A percentile compares a stretch with the other conserved stretches of the same genome.
Conservation (phyloP, 2,797 vertebrate genomes). For the Brachyrhaphis roseni region DNA sequence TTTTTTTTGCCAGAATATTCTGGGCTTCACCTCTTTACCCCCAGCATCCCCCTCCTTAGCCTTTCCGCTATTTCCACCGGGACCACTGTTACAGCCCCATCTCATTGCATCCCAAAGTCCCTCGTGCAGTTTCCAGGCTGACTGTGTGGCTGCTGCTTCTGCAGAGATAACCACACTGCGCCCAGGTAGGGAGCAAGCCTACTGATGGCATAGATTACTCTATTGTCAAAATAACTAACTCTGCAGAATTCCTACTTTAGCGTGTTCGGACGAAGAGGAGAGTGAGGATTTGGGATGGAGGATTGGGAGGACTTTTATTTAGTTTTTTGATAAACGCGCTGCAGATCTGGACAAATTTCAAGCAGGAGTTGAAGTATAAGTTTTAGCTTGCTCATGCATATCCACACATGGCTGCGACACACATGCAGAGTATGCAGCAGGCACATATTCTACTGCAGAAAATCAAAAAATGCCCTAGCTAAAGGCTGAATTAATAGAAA, state of each 20-base stretch:
- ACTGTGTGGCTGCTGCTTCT: slow-evolving; percentile 77
- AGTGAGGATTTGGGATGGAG: slow-evolving; percentile 69
- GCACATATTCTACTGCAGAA: neutral
- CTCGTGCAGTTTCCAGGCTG: slow-evolving; percentile 54
- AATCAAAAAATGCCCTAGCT: neutral
- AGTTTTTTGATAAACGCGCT: slow-evolving; percentile 58
- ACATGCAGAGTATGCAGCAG: slow-evolving; percentile 18
- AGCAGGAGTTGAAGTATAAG: slow-evolving; percentile 59
- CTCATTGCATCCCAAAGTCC: slow-evolving; percentile 62
- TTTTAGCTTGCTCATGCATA: slow-evolving; percentile 58
- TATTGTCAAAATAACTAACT: slow-evolving; percentile 84
- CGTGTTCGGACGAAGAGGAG: slow-evolving; percentile 75
- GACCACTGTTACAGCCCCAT: slow-evolving; percentile 62
- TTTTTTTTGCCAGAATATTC: slow-evolving; percentile 59
- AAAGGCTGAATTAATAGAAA: slow-evolving; percentile 4
- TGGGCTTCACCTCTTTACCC: slow-evolving; percentile 45
- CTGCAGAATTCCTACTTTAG: slow-evolving; percentile 83
- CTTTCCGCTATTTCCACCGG: slow-evolving; percentile 53
- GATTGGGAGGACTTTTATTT: slow-evolving; percentile 54
- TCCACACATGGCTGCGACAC: slow-evolving; percentile 26
- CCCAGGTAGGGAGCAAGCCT: slow-evolving; percentile 76
- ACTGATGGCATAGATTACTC: slow-evolving; percentile 84
- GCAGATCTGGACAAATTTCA: slow-evolving; percentile 73
- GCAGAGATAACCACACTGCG: slow-evolving; percentile 82
- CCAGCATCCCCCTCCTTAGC: slow-evolving; percentile 14